phyloP scores from a whole-genome alignment of 1,140 invertebrate genomes.

The Leguminivora glycinivorella region DNA sequence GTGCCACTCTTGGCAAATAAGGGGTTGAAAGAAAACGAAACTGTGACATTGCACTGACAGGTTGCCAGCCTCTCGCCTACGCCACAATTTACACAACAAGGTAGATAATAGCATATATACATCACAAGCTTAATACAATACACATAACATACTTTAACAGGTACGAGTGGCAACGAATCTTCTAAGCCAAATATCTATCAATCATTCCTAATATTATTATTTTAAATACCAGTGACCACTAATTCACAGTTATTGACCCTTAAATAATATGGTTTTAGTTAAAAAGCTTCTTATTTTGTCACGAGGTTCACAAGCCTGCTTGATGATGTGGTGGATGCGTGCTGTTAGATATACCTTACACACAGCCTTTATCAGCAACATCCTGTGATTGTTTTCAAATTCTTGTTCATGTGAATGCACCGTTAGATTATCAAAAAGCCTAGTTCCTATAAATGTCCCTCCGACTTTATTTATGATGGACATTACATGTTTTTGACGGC shows the following conservation, averaged over 20 bases:
- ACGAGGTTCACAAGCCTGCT: not conserved
- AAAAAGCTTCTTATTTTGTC: conserved; percentile 8
- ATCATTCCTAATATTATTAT: too few species aligned
- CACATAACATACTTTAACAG: too few species aligned
- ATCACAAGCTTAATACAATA: too few species aligned
- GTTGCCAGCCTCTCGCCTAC: too few species aligned
- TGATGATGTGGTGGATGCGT: conserved; percentile 16
- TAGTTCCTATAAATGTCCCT: not conserved
- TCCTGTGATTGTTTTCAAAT: not conserved
- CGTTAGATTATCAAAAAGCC: conserved; percentile 1
- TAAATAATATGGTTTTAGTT: conserved; percentile 27
- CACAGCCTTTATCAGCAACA: conserved; percentile 25
- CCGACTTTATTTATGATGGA: not conserved
- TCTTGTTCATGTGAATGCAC: not conserved
- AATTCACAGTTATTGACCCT: conserved; percentile 1
- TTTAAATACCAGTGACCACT: too few species aligned
- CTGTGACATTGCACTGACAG: too few species aligned
- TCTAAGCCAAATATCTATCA: too few species aligned
- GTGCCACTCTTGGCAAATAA: too few species aligned
- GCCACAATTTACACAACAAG: too few species aligned
- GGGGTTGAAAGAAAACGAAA: too few species aligned
- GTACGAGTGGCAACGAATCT: too few species aligned
- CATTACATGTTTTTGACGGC: not conserved
- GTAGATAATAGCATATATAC: too few species aligned
- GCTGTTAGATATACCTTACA: not conserved